Evolutionary conservation across 2,797 vertebrate genomes (phyloP).

Genomic region (Orientallactaga sibirica): DNA sequence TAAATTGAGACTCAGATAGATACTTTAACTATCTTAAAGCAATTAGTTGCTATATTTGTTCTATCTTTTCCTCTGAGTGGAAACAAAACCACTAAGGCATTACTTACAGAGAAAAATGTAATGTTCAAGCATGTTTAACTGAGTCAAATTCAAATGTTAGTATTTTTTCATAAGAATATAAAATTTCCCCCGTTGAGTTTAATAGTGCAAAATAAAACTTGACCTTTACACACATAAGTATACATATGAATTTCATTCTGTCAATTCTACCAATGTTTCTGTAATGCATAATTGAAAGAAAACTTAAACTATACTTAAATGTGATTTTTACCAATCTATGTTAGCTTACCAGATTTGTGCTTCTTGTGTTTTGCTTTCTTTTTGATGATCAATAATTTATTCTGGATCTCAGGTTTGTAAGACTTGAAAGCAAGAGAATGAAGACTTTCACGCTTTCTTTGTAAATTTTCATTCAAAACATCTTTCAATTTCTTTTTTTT

Average conservation of each 20-base stretch:
- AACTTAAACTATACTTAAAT: constrained; percentile 1
- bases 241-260: constrained; percentile 1
- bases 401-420: constrained; percentile 90
- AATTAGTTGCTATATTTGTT: background rate
- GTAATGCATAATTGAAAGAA: background rate
- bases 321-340: constrained; percentile 48
- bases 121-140: constrained; percentile 31
- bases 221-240: background rate
- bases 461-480: constrained; percentile 88
- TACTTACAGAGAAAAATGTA: constrained; percentile 54
- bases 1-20: constrained; percentile 53
- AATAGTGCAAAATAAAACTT: constrained; percentile 43
- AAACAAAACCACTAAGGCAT: background rate
- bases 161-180: constrained; percentile 31
- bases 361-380: constrained; percentile 95
- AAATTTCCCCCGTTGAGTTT: constrained; percentile 14
- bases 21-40: constrained; percentile 23
- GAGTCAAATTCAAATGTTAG: constrained; percentile 44
- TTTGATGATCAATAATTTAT: constrained; percentile 90
- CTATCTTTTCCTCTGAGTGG: background rate
- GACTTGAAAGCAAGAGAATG: constrained; percentile 89
- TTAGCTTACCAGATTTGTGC: constrained; percentile 92
- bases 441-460: constrained; percentile 88
- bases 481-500: constrained; percentile 94
- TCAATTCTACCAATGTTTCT: background rate